Conservation (phyloP, 2,888 invertebrate species). For the Drosophila niveifrons region DNA sequence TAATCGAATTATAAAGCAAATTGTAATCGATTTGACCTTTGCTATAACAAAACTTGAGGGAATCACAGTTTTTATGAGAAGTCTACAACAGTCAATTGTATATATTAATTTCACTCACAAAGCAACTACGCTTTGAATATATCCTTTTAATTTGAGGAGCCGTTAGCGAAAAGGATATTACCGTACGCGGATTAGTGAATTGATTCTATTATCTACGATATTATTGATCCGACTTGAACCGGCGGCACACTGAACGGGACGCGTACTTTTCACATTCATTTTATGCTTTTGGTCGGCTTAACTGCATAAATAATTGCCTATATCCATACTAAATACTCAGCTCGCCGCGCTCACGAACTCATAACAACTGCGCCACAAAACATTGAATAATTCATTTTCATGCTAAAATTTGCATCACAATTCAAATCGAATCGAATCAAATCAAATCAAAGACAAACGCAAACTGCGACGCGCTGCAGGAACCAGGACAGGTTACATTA, state of each 20-base stretch:
- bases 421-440: conserved; percentile 13
- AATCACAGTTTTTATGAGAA: not conserved
- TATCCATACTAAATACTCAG: conserved; percentile 58
- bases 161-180: conserved; percentile 23
- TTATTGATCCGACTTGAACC: conserved; percentile 58
- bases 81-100: not conserved
- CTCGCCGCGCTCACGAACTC: conserved; percentile 22
- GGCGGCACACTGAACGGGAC: conserved; percentile 71
- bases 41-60: conserved; percentile 8
- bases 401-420: conserved; percentile 52
- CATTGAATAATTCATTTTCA: conserved; percentile 69
- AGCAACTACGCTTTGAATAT: conserved; percentile 17
- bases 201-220: conserved; percentile 24
- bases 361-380: conserved; percentile 46
- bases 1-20: not conserved
- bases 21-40: not conserved
- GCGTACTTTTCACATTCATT: conserved; percentile 52
- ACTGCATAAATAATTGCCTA: conserved; percentile 64
- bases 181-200: not conserved
- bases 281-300: conserved; percentile 54
- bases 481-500: conserved; percentile 47
- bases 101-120: conserved; percentile 27
- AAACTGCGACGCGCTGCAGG: conserved; percentile 57
- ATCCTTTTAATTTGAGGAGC: conserved; percentile 3
- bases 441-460: conserved; percentile 26